Percentiles rank a stretch among this genome's conserved stretches.
phyloP scores from a whole-genome alignment of 2,113 vertebrate genomes.

The Irena cyanogastra region DNA sequence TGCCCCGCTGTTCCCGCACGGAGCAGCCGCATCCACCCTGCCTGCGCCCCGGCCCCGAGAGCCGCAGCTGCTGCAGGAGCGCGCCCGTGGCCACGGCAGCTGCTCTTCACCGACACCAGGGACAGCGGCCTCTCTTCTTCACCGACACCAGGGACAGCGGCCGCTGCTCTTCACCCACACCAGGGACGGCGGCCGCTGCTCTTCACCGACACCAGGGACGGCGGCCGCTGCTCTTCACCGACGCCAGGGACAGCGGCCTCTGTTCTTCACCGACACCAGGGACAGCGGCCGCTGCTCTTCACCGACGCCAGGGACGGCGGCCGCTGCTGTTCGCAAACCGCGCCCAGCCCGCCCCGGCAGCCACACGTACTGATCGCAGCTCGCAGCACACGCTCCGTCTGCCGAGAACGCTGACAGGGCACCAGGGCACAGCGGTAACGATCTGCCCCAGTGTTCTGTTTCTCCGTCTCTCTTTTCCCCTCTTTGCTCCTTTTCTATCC shows the following conservation, averaged over 20 bases:
- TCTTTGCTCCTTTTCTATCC: not conserved
- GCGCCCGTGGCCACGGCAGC: not conserved
- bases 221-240: too few species aligned
- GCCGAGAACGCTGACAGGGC: too few species aligned
- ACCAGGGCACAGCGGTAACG: fast-evolving
- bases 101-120: too few species aligned
- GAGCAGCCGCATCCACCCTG: not conserved
- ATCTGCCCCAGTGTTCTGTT: not conserved
- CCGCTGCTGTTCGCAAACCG: not conserved
- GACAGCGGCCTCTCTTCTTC: too few species aligned
- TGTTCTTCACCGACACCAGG: too few species aligned
- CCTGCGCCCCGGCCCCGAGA: not conserved
- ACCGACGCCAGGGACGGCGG: too few species aligned
- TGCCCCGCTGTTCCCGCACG: fast-evolving
- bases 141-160: too few species aligned
- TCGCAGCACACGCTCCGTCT: not conserved
- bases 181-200: too few species aligned
- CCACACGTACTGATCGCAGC: not conserved
- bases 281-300: too few species aligned
- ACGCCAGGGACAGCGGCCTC: too few species aligned
- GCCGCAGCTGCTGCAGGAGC: not conserved
- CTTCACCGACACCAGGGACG: too few species aligned
- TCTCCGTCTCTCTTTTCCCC: not conserved
- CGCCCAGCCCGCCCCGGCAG: not conserved
- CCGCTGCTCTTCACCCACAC: too few species aligned